Percentiles rank a stretch among this genome's conserved stretches.
Evolutionary conservation across 1,140 invertebrate genomes (phyloP).

Genomic region (Drosophila ficusphila): DNA sequence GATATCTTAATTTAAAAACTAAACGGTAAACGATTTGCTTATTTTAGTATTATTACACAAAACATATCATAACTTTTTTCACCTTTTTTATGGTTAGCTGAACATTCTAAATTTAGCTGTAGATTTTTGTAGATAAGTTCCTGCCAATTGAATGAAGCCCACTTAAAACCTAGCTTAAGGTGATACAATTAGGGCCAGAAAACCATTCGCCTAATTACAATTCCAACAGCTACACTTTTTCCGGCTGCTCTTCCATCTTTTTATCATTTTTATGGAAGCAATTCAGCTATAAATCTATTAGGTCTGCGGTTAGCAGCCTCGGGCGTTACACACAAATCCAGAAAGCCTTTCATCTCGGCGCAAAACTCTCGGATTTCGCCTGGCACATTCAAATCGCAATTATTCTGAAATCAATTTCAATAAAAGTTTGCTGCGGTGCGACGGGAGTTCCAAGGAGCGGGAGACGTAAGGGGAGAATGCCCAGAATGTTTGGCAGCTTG

Average conservation of each 20-base stretch:
- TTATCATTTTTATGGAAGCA: conserved; percentile 41
- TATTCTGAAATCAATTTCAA: conserved; percentile 81
- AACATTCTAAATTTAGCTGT: no score
- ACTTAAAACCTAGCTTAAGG: conserved; percentile 5
- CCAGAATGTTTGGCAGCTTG: conserved; percentile 64
- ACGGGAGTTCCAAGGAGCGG: background rate
- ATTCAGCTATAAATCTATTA: conserved; percentile 74
- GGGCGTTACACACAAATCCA: conserved; percentile 27
- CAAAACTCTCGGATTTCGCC: conserved; percentile 8
- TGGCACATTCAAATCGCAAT: conserved; percentile 74
- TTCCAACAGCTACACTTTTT: conserved; percentile 29
- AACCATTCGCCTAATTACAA: conserved; percentile 46
- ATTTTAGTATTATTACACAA: no score
- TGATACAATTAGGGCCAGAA: conserved; percentile 11
- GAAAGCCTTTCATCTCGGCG: conserved; percentile 28
- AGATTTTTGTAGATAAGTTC: no score
- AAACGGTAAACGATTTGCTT: no score
- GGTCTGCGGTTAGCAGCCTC: conserved; percentile 36
- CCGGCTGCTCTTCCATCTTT: conserved; percentile 4
- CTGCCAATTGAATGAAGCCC: background rate
- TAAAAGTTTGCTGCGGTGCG: conserved; percentile 61
- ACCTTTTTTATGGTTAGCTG: no score
- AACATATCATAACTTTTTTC: no score
- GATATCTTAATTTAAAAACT: no score
- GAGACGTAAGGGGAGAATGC: conserved; percentile 8